phyloP scores from a whole-genome alignment of 2,797 vertebrate genomes.

The Aldrovandia affinis region DNA sequence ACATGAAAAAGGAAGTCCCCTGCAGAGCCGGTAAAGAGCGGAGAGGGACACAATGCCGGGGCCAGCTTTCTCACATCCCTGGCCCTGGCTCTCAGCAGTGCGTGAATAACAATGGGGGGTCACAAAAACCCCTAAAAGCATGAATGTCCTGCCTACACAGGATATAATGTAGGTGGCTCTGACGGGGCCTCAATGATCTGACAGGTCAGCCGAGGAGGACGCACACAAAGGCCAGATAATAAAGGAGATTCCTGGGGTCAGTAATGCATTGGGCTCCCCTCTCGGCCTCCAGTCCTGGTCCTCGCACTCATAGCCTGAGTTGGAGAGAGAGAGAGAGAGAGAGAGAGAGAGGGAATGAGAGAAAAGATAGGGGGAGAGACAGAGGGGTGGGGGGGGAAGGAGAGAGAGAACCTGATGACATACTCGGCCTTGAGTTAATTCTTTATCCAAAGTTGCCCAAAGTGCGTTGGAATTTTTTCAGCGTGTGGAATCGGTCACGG shows the following conservation, averaged over 20 bases:
- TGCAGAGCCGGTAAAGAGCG: slow-evolving; percentile 79
- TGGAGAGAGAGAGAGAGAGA: neutral
- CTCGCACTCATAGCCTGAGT: slow-evolving; percentile 41
- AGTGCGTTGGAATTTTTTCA: too few species aligned
- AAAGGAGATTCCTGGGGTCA: slow-evolving; percentile 86
- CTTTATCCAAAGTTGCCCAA: neutral
- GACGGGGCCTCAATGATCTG: slow-evolving; percentile 77
- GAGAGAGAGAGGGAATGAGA: neutral
- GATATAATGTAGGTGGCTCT: slow-evolving; percentile 85
- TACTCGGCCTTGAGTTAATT: neutral
- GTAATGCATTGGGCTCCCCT: slow-evolving; percentile 82
- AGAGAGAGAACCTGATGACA: slow-evolving; percentile 4
- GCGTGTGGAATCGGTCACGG: too few species aligned
- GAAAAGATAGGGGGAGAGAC: too few species aligned
- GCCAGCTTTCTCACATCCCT: slow-evolving; percentile 82
- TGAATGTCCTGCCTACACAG: slow-evolving; percentile 85
- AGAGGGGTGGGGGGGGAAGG: neutral
- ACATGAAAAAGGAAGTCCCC: slow-evolving; percentile 87
- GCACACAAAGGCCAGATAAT: slow-evolving; percentile 78
- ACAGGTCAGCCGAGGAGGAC: slow-evolving; percentile 72
- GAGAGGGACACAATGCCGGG: slow-evolving; percentile 77
- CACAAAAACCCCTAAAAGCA: slow-evolving; percentile 66
- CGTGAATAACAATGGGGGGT: slow-evolving; percentile 77
- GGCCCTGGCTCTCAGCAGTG: slow-evolving; percentile 76
- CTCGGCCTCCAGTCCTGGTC: neutral